These are phyloP conservation scores for Meteorus cinctellus DNA, from an alignment of 2,888 invertebrate species.

Conservation along the genomic window DNA sequence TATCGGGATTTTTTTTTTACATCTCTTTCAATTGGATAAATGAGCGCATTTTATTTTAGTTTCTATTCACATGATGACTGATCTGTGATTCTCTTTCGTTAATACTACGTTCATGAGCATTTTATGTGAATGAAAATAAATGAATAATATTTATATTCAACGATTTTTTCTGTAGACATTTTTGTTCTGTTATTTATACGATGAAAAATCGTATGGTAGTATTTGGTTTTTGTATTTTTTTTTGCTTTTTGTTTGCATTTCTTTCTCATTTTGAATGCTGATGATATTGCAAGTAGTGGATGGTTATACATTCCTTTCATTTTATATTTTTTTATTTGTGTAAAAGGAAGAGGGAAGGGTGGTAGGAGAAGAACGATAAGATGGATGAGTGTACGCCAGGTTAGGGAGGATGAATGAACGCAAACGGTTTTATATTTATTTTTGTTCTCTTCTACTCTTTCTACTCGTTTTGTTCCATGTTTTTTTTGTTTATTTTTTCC, in stretches of 20 bases:
- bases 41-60: background rate
- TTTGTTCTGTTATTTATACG: background rate
- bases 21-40: background rate
- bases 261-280: background rate
- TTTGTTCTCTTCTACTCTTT: too few relatives aligned
- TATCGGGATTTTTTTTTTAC: background rate
- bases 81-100: background rate
- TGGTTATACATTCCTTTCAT: background rate
- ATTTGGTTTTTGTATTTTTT: too few relatives aligned
- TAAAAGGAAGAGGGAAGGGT: background rate
- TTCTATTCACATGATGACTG: background rate
- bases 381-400: constrained; percentile 7
- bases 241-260: too few relatives aligned
- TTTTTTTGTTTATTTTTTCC: background rate
- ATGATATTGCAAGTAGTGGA: background rate
- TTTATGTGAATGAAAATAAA: background rate
- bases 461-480: background rate
- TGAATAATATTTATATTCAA: too few relatives aligned
- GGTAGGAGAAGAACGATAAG: background rate
- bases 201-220: background rate
- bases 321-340: too few relatives aligned
- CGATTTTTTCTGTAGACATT: too few relatives aligned
- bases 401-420: constrained; percentile 5
- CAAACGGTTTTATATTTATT: background rate
- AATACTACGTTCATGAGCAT: background rate